Conservation (phyloP, 53 echinoderm and acorn worm genomes). For the Arbacia lixula region DNA sequence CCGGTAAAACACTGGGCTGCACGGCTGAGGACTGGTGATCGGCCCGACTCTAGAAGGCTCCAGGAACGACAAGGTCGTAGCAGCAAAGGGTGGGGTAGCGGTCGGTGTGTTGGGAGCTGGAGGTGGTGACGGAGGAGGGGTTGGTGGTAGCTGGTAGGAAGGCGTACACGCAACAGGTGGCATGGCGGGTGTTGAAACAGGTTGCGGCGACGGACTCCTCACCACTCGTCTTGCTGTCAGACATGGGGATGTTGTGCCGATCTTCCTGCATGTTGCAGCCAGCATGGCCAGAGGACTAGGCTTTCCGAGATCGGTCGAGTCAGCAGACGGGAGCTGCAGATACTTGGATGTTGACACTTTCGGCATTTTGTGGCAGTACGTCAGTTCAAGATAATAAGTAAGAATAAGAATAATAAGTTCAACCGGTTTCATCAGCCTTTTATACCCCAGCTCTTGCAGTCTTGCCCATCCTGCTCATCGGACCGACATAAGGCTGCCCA, state of each 20-base stretch:
- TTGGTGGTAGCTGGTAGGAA: constrained; percentile 4
- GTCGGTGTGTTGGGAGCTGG: not conserved
- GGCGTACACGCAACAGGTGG: not conserved
- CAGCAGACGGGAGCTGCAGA: constrained; percentile 65
- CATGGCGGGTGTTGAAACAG: not conserved
- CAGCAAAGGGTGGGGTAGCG: not conserved
- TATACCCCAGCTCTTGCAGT: no score
- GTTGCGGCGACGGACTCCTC: constrained; percentile 4
- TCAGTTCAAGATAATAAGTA: no score
- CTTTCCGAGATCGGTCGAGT: constrained; percentile 58
- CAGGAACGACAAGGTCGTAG: not conserved
- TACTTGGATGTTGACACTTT: no score
- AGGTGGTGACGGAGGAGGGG: constrained; percentile 29
- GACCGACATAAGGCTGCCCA: no score
- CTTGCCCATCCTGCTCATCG: no score
- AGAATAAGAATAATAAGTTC: no score
- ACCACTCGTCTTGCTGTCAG: constrained; percentile 24
- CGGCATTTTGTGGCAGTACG: no score
- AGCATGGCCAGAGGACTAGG: constrained; percentile 87
- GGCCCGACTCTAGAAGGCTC: no score
- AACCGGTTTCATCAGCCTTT: no score
- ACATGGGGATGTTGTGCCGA: constrained; percentile 63
- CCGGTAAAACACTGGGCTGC: constrained; percentile 1
- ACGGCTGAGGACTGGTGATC: constrained; percentile 13
- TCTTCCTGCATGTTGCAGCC: constrained; percentile 85